These are phyloP conservation scores for Balaenoptera acutorostrata DNA, from an alignment of 2,113 vertebrate genomes.

Conservation along the genomic window DNA sequence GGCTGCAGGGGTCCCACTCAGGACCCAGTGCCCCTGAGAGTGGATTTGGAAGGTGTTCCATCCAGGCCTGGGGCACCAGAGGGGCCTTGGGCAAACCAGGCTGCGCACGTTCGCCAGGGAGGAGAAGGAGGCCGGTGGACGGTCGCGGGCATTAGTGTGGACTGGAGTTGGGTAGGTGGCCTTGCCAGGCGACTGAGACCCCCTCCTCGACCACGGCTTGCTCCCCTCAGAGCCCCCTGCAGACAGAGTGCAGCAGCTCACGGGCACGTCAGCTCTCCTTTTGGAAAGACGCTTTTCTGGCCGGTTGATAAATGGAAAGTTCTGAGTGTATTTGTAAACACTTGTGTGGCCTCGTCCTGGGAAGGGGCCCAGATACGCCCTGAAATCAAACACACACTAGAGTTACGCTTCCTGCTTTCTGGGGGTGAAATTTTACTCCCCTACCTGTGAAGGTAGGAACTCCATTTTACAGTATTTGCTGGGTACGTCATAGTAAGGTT, in stretches of 20 bases:
- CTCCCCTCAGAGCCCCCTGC: not conserved
- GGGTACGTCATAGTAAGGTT: accelerated
- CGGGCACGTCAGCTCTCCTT: not conserved
- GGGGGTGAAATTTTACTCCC: not conserved
- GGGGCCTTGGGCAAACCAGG: not conserved
- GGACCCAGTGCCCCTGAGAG: not conserved
- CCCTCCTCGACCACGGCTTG: accelerated
- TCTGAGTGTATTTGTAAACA: not conserved
- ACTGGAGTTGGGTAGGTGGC: not conserved
- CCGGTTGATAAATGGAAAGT: not conserved
- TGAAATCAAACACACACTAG: accelerated
- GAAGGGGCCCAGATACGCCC: not conserved
- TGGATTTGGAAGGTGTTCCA: not conserved
- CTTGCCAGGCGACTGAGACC: not conserved
- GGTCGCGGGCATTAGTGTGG: accelerated
- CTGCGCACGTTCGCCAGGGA: accelerated
- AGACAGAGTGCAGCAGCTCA: accelerated
- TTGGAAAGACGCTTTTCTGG: not conserved
- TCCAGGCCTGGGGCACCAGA: not conserved
- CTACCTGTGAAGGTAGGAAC: accelerated
- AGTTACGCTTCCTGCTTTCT: not conserved
- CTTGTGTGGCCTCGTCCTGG: not conserved
- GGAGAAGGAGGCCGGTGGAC: not conserved
- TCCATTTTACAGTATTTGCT: not conserved
- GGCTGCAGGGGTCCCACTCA: too few species aligned